Evolutionary conservation across 2,888 invertebrate species (phyloP).

Genomic region (Abrostola tripartita): DNA sequence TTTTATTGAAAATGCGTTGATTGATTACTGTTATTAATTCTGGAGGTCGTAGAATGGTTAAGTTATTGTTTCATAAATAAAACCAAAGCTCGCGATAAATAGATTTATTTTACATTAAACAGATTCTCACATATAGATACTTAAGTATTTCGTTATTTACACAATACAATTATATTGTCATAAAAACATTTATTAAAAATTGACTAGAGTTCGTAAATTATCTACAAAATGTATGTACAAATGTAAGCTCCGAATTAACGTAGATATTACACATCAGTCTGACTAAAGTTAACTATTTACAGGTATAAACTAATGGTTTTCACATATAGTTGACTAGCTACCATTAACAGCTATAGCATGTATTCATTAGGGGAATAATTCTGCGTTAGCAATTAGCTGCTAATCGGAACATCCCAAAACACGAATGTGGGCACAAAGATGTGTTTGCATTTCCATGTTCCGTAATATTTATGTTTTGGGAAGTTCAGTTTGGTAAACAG

Average conservation of each 20-base stretch:
- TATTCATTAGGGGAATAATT: slow-evolving; percentile 28
- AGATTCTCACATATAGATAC: slow-evolving; percentile 78
- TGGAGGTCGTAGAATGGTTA: too few species aligned
- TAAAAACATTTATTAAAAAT: slow-evolving; percentile 86
- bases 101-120: slow-evolving; percentile 81
- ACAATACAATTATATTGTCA: slow-evolving; percentile 86
- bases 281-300: slow-evolving; percentile 70
- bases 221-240: slow-evolving; percentile 85
- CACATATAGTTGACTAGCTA: slow-evolving; percentile 47
- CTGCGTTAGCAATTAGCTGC: slow-evolving; percentile 11
- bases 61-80: slow-evolving; percentile 29
- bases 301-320: slow-evolving; percentile 42
- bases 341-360: slow-evolving; percentile 42
- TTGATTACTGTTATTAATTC: too few species aligned
- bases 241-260: slow-evolving; percentile 84
- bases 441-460: slow-evolving; percentile 11
- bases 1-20: too few species aligned
- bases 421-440: slow-evolving; percentile 10
- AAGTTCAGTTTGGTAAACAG: background rate
- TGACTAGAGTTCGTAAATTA: slow-evolving; percentile 83
- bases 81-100: slow-evolving; percentile 66
- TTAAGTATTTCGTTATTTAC: slow-evolving; percentile 73
- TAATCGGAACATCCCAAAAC: slow-evolving; percentile 17
- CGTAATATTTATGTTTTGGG: slow-evolving; percentile 3
- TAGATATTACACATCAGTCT: slow-evolving; percentile 81